Evolutionary conservation across 2,888 invertebrate genomes (phyloP), one percentile per base, ranked within the genome.

Genomic region (Synanthedon andrenaeformis): DNA sequence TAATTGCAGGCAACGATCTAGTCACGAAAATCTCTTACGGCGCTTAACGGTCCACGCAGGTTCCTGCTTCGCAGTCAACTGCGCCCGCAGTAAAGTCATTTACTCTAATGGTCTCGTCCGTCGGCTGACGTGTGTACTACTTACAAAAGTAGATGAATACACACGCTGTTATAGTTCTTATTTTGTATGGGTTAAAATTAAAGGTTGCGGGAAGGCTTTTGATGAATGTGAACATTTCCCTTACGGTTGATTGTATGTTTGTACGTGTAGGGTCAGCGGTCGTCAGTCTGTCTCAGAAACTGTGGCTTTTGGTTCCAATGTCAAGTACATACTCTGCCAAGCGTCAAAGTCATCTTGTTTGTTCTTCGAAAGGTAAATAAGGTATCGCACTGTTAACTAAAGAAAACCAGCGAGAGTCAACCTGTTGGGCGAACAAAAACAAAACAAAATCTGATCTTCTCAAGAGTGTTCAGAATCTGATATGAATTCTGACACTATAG

Each of bases 1-100:
- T 75, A 73, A 74, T 66, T 63, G 57, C 59, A 63, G 66, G 64
- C 62, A 57, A 59, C 62, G 64, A 72, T 76, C 70, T 72, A 69
- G 75, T 76, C 72, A 78, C 75, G 75, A 75, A 78, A 75, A 79
- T 76, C 68, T 75, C 67, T 67, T 63, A 61, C 59, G 64, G 66
- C 35, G 49, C 62, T 64, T 71, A 76, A 76, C 73, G 69, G 70
- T 72, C 65, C 64, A 66, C 23, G 50, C 53, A 23, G 52, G 48
- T 48, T 51, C 53, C 23, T 49, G 49, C 19, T 17, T 14, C 49
- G 45, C n/a, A 45, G 45, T 45, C 49, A 51, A 49, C 45, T n/a
- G 23, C 35, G 28, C 51, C 51, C 67, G 63, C 64, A 71, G 65
- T 74, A 65, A 69, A 74, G 67, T 73, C 69, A 78, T 80, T 79